A percentile compares a stretch with the other conserved stretches of the same genome.
phyloP scores from a whole-genome alignment of 1,140 invertebrate species.

The Leptopilina boulardi region DNA sequence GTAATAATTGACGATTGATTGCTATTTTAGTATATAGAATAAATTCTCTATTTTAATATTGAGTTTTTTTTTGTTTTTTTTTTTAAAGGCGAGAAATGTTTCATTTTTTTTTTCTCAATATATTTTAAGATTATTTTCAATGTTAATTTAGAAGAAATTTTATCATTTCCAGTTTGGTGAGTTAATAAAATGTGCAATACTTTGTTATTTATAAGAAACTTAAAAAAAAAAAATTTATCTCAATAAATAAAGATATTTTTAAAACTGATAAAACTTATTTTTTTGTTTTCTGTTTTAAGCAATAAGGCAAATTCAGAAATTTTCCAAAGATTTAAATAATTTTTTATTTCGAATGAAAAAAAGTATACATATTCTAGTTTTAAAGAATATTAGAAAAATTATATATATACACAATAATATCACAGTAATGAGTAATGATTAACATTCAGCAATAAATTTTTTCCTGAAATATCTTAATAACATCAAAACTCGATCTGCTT shows the following conservation, averaged over 20 bases:
- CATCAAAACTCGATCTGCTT: slow-evolving; percentile 8
- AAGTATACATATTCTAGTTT: background rate
- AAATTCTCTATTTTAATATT: slow-evolving; percentile 13
- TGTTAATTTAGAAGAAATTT: background rate
- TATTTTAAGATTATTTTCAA: slow-evolving; percentile 2
- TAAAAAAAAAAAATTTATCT: background rate
- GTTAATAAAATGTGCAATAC: background rate
- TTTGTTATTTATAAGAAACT: slow-evolving; percentile 20
- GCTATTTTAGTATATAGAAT: slow-evolving; percentile 4
- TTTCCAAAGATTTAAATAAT: background rate
- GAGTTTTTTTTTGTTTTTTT: no score
- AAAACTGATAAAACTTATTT: background rate
- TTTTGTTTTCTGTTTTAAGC: no score
- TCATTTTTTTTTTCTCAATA: background rate
- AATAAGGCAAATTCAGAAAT: no score
- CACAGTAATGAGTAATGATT: slow-evolving; percentile 16
- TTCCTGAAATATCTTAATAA: background rate
- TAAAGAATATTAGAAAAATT: background rate
- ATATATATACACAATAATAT: slow-evolving; percentile 13
- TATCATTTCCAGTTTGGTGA: background rate
- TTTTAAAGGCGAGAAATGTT: background rate
- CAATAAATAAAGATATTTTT: slow-evolving; percentile 24
- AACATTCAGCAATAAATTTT: background rate
- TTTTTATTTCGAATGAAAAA: slow-evolving; percentile 8
- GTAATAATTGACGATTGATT: slow-evolving; percentile 20